Percentiles rank a stretch among this genome's conserved stretches.
These are phyloP conservation scores for Trinectes maculatus DNA, from an alignment of 2,113 vertebrate species.

Conservation along the genomic window DNA sequence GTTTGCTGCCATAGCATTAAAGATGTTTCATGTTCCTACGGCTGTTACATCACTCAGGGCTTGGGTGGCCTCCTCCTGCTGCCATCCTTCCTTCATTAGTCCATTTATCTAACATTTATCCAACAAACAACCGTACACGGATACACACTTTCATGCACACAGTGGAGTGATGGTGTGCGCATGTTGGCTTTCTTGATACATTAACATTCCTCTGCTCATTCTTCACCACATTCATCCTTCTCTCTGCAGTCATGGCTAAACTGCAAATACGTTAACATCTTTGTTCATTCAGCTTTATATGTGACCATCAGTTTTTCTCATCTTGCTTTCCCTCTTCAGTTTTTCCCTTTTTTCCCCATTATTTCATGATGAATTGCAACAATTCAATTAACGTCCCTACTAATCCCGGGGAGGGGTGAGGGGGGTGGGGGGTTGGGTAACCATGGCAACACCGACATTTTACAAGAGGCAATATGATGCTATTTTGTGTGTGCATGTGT, in stretches of 20 bases:
- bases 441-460: slow-evolving; percentile 74
- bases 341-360: slow-evolving; percentile 29
- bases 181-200: slow-evolving; percentile 23
- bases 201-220: slow-evolving; percentile 35
- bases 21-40: slow-evolving; percentile 60
- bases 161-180: slow-evolving; percentile 4
- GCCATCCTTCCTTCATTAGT: slow-evolving; percentile 38
- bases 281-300: slow-evolving; percentile 15
- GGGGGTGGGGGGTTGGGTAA: slow-evolving; percentile 32
- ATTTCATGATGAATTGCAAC: slow-evolving; percentile 64
- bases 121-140: slow-evolving; percentile 20
- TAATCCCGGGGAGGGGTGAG: slow-evolving; percentile 56
- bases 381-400: slow-evolving; percentile 75
- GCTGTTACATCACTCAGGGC: slow-evolving; percentile 39
- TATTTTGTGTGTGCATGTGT: slow-evolving; percentile 28
- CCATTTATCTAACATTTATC: slow-evolving; percentile 50
- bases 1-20: slow-evolving; percentile 60
- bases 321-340: not conserved
- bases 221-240: slow-evolving; percentile 8
- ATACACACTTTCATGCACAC: slow-evolving; percentile 8
- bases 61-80: slow-evolving; percentile 36
- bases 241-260: slow-evolving; percentile 9
- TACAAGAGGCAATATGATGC: slow-evolving; percentile 63
- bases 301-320: slow-evolving; percentile 7
- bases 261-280: slow-evolving; percentile 36